A percentile compares a stretch with the other conserved stretches of the same genome.
Evolutionary conservation across 1,140 invertebrate genomes (phyloP).

Genomic region (Cephus cinctus): DNA sequence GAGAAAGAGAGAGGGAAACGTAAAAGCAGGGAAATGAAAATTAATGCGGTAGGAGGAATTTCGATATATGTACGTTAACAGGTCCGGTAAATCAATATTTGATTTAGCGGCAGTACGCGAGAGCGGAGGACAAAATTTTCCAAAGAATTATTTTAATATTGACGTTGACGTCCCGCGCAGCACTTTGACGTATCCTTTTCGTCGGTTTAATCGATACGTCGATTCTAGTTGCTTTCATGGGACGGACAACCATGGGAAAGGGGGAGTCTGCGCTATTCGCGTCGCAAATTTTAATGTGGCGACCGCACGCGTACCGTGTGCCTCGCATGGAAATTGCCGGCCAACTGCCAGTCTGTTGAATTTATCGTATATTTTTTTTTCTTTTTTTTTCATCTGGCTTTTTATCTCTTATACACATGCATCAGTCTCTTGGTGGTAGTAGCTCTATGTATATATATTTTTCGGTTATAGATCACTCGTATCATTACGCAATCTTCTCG

Average conservation of each 20-base stretch:
- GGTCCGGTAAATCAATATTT: background rate
- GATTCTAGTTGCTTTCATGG: background rate
- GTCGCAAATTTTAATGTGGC: constrained; percentile 18
- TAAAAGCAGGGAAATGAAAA: too few species aligned
- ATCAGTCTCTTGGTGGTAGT: too few species aligned
- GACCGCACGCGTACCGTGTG: constrained; percentile 10
- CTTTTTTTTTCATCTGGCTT: too few species aligned
- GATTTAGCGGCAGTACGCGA: constrained; percentile 8
- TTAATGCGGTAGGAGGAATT: background rate
- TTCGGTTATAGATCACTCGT: too few species aligned
- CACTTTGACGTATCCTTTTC: background rate
- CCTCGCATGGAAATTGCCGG: constrained; percentile 18
- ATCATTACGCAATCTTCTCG: too few species aligned
- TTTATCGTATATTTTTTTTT: too few species aligned
- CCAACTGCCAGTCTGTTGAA: constrained; percentile 5
- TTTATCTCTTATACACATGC: too few species aligned
- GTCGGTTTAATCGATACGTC: background rate
- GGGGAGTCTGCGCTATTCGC: background rate
- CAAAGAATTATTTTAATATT: too few species aligned
- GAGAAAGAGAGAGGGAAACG: background rate
- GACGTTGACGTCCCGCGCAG: too few species aligned
- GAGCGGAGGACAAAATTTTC: too few species aligned
- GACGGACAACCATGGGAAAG: background rate
- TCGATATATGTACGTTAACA: background rate
- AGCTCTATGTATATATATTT: too few species aligned